Base-by-base conservation (phyloP, 2,113 vertebrate genomes). In the Elephas maximus region DNA sequence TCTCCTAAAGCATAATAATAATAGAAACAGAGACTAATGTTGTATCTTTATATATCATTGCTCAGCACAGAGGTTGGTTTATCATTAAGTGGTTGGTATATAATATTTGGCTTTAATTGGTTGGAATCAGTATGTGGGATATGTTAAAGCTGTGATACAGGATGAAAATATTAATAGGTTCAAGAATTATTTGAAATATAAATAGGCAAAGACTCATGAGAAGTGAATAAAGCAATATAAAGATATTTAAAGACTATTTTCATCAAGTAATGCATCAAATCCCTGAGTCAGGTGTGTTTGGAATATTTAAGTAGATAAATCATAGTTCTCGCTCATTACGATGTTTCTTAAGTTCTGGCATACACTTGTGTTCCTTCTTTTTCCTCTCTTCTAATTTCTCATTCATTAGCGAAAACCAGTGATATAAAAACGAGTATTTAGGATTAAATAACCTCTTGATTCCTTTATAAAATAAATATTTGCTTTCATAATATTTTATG, bases 231-330 rank as follows among this genome's bases (percentile, higher is more conserved):
- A 96, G 7, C 24, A 63, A 33, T 15, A 28, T 10, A 81, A 10
- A 60, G 67, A n/a, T 88, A 65, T 37, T 78, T 48, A 85, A 89
- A 76, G 41, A 96, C 91, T 76, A 84, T 69, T 96, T 93, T 93
- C 30, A 81, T 41, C 48, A 48, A 48, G 48, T 7, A 1, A 48
- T 48, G 48, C 10, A 48, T 48, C 48, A 82, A 84, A 7, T 2
- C 44, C 53, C 24, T 79, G 45, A 15, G 28, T 78, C 26, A 65
- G n/a, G 1, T 94, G 11, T 14, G 1, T 57, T 93, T 76, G 18
- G 48, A 84, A 82, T 62, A 69, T 26, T 96, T 81, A 23, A 73
- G 62, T 83, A 89, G 12, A 48, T 90, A 63, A 78, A 87, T 4
- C 5, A 71, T 30, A 6, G 7, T 0, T 51, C 10, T 73, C 67